A percentile compares a stretch with the other conserved stretches of the same genome.
These are phyloP conservation scores for Hermaeophaga mercurialis DNA, from an alignment of 2,888 invertebrate species.

Conservation along the genomic window DNA sequence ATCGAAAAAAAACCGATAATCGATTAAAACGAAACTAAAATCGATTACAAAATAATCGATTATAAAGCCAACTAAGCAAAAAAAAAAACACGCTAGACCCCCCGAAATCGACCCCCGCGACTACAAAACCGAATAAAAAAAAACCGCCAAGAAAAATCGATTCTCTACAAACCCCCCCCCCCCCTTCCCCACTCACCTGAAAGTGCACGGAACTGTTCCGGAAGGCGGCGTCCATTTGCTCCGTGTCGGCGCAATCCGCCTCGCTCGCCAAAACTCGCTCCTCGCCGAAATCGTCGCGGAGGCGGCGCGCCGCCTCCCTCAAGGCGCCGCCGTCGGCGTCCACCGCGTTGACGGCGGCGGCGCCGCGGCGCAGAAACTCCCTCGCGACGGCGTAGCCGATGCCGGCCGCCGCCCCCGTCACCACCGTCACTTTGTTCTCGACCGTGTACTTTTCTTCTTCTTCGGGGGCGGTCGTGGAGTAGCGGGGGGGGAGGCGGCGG, in stretches of 20 bases:
- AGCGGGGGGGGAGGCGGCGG: too few species aligned
- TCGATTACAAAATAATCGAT: too few species aligned
- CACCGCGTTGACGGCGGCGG: conserved; percentile 68
- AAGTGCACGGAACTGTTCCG: conserved; percentile 38
- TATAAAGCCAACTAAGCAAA: too few species aligned
- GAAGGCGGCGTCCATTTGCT: conserved; percentile 63
- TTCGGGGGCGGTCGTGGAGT: too few species aligned
- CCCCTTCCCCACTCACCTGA: too few species aligned
- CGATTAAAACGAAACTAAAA: too few species aligned
- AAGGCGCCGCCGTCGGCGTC: conserved; percentile 70
- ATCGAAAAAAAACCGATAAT: too few species aligned
- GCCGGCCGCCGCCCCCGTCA: conserved; percentile 75
- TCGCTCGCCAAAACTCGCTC: conserved; percentile 72
- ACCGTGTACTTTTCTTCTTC: not conserved
- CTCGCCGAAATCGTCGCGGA: conserved; percentile 70
- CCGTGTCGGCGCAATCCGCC: conserved; percentile 75
- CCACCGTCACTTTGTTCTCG: conserved; percentile 63
- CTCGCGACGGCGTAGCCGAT: conserved; percentile 72
- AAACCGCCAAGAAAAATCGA: too few species aligned
- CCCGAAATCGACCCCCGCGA: too few species aligned
- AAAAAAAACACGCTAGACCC: too few species aligned
- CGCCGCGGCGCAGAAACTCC: conserved; percentile 70
- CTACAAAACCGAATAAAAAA: too few species aligned
- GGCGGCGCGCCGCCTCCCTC: conserved; percentile 65
- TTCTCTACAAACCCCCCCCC: too few species aligned